Evolutionary conservation across 2,888 invertebrate genomes (phyloP).

Genomic region (Lathronympha strigana): DNA sequence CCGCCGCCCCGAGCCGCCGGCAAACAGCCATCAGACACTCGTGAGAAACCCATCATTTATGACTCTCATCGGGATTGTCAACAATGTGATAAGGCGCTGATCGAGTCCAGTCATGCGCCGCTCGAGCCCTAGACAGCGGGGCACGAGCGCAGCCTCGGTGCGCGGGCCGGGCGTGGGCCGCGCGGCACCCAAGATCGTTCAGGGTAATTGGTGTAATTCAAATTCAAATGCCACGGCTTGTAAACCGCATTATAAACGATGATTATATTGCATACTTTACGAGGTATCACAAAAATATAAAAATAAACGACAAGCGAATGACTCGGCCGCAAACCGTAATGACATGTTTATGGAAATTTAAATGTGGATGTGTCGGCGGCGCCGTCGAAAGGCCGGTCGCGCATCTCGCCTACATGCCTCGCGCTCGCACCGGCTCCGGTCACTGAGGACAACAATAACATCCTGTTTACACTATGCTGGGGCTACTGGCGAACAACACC

Average conservation of each 20-base stretch:
- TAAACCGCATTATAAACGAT: conserved; percentile 23
- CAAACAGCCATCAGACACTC: conserved; percentile 32
- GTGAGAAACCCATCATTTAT: conserved; percentile 34
- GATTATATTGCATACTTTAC: conserved; percentile 34
- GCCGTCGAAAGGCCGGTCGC: conserved; percentile 1
- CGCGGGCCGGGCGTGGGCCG: conserved; percentile 12
- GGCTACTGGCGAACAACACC: background rate
- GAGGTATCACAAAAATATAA: conserved; percentile 26
- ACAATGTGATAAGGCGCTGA: conserved; percentile 4
- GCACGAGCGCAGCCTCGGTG: conserved; percentile 17
- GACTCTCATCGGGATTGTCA: conserved; percentile 22
- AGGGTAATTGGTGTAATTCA: conserved; percentile 21
- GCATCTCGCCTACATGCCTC: background rate
- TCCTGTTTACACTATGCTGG: conserved; percentile 8
- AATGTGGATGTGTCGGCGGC: conserved; percentile 32
- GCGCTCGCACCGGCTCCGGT: background rate
- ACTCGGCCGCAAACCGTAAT: conserved; percentile 40
- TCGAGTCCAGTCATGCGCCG: background rate
- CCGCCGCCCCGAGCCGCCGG: conserved; percentile 20
- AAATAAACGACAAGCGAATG: conserved; percentile 28
- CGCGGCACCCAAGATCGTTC: conserved; percentile 15
- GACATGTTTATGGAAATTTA: conserved; percentile 41
- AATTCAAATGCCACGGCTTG: conserved; percentile 27
- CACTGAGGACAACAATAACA: background rate
- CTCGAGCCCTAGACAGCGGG: conserved; percentile 26